A percentile compares a stretch with the other conserved stretches of the same genome.
These are phyloP conservation scores for Falco novaeseelandiae DNA, from an alignment of 2,797 vertebrate species.

Conservation along the genomic window DNA sequence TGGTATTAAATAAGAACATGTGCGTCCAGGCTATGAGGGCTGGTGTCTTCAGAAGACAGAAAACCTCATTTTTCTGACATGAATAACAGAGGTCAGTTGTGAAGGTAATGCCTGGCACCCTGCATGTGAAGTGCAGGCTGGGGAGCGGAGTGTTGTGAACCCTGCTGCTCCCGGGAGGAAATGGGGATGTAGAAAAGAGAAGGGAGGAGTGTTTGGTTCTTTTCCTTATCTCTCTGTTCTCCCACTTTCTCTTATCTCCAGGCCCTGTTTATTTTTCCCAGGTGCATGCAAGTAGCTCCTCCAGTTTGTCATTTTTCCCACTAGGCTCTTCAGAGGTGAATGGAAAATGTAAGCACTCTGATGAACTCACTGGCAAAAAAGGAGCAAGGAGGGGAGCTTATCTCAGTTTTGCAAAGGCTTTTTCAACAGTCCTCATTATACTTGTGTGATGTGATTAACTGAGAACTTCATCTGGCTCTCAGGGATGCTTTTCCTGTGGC, in stretches of 20 bases:
- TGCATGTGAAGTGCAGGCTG: neutral
- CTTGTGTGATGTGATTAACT: neutral
- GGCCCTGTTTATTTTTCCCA: slow-evolving; percentile 26
- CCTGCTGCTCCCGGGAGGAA: neutral
- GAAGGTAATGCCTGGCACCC: neutral
- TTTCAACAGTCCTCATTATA: neutral
- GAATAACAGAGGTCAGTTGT: neutral
- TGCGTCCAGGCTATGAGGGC: accelerated
- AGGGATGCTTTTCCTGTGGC: neutral
- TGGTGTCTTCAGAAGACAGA: neutral
- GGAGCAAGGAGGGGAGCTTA: neutral
- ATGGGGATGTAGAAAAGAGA: neutral
- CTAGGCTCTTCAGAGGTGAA: neutral
- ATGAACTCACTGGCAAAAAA: neutral
- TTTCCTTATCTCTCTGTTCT: neutral
- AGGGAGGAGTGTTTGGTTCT: neutral
- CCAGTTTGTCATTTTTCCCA: neutral
- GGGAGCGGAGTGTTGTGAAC: neutral
- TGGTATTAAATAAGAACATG: neutral
- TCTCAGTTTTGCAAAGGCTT: neutral
- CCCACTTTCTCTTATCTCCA: neutral
- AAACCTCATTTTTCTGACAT: neutral
- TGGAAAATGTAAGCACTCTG: neutral
- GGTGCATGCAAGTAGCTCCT: neutral
- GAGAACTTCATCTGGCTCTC: neutral